phyloP scores from a whole-genome alignment of 2,888 invertebrate genomes.

The Euzophera pinguis region DNA sequence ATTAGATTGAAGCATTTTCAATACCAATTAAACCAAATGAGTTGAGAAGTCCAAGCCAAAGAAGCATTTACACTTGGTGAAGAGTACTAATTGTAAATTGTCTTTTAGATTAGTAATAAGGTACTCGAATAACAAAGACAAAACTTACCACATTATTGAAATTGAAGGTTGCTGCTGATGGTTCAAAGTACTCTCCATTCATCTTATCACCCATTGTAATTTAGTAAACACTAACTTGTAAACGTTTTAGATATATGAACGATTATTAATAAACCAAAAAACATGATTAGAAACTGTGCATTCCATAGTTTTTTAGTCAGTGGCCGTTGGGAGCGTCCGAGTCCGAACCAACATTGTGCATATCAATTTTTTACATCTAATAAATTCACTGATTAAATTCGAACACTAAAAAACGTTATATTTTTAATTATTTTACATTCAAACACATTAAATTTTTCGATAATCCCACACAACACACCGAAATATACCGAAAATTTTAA shows the following conservation, averaged over 20 bases:
- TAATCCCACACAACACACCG: too few relatives aligned
- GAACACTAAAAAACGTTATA: background rate
- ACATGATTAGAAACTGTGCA: conserved; percentile 26
- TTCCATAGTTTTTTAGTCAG: conserved; percentile 25
- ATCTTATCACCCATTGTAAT: conserved; percentile 67
- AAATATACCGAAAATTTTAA: background rate
- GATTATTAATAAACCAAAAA: conserved; percentile 30
- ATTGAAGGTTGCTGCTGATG: conserved; percentile 68
- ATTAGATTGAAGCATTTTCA: too few relatives aligned
- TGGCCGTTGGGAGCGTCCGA: conserved; percentile 49
- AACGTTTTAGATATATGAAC: conserved; percentile 37
- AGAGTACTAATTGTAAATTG: too few relatives aligned
- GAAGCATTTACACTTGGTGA: too few relatives aligned
- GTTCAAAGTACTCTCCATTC: conserved; percentile 64
- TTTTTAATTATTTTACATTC: background rate
- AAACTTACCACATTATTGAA: conserved; percentile 73
- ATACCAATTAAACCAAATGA: too few relatives aligned
- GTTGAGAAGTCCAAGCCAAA: too few relatives aligned
- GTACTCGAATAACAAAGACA: conserved; percentile 24
- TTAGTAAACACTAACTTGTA: conserved; percentile 36
- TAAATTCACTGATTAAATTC: background rate
- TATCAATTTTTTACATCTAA: background rate
- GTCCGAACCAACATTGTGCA: conserved; percentile 51
- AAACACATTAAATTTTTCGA: background rate
- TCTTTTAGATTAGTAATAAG: background rate